Evolutionary conservation across 2,797 vertebrate genomes (phyloP), one percentile per base, ranked within the genome.

Genomic region (Columba guinea): DNA sequence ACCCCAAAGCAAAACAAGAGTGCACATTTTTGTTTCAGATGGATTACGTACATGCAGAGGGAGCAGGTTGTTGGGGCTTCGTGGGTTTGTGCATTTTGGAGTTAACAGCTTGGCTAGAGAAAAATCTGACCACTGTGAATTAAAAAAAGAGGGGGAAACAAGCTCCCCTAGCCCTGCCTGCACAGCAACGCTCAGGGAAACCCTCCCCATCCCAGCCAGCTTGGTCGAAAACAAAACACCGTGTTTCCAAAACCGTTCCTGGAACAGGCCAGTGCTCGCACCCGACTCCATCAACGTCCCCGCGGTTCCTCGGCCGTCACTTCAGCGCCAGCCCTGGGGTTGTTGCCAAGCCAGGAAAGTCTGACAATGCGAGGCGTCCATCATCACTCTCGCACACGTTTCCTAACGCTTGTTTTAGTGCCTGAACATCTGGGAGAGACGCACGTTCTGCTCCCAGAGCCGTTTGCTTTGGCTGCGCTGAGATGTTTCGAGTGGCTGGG

Each of bases 261-360:
- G 93, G 93, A 59, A 73, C 10, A 1, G 18, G 37, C 80, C 5
- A 24, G 28, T 23, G 64, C 80, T 90, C 58, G 2, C 8, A 2
- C 76, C 5, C 32, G 0, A 28, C 84, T 82, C 80, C 90, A 27
- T 59, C 92, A 11, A 1, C 37, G 2, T 53, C 79, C 24, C 6
- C 2, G 13, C 21, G 1, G 79, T 75, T 77, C 27, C 75, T 48
- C 24, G 1, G 11, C 35, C 23, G 2, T 5, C 8, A 23, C 11
- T 16, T 17, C 60, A 19, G 75, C 8, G 44, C 92, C 92, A 83
- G 58, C 83, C 44, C 41, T 3, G 4, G 44, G 3, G 39, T 10
- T 23, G 7, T 9, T 26, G 90, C 93, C 93, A 83, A 77, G 93
- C 59, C 93, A 64, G 94, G 94, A 41, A 74, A 73, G 81, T 68